Base-by-base conservation (phyloP, 2,888 invertebrate genomes). In the Gerris lacustris region DNA sequence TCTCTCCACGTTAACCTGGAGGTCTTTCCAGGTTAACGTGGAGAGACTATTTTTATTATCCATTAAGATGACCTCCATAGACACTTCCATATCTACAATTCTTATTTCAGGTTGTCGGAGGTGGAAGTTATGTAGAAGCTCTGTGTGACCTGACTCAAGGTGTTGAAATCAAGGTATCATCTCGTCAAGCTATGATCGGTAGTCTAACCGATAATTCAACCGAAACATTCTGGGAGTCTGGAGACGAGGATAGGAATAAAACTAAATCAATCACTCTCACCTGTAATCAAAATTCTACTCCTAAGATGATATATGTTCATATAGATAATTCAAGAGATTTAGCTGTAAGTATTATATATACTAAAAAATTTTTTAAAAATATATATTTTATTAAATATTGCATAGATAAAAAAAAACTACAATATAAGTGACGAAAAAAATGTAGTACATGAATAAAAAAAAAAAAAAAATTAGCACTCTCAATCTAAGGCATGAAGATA, bases 171-270 rank as follows among this genome's bases (percentile, higher is more conserved):
- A 91, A 90, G 75, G 94, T 94, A 0, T 96, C 96, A 0, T 96
- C 96, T 75, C 86, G 97, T 0, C 93, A 91, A 78, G 96, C 94
- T 6, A 95, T 98, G 94, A 88, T 94, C 5, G 91, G 90, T 4
- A 94, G 95, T 75, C 84, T 98, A 17, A 91, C 90, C 0, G 98
- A 98, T 79, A 91, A 91, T 77, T 94, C 94, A 6, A 96, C 96
- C 0, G 98, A 98, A 80, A 98, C 98, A 0, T 98, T 98, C 82
- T 98, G 98, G 98, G 98, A 98, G 82, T 96, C 96, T 62, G 96
- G 96, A 0, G 97, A 97, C 77, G 97, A 97, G 78, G 97, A 98
- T 81, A 85, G 92, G 71, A 95, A 94, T 80, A 94, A 94, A 80
- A 89, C 92, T 44, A 96, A 96, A 81, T 88, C 88, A 77, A 86